A percentile compares a stretch with the other conserved stretches of the same genome.
These are phyloP conservation scores for Clarias pachynema DNA, from an alignment of 2,797 vertebrate species.

Conservation along the genomic window DNA sequence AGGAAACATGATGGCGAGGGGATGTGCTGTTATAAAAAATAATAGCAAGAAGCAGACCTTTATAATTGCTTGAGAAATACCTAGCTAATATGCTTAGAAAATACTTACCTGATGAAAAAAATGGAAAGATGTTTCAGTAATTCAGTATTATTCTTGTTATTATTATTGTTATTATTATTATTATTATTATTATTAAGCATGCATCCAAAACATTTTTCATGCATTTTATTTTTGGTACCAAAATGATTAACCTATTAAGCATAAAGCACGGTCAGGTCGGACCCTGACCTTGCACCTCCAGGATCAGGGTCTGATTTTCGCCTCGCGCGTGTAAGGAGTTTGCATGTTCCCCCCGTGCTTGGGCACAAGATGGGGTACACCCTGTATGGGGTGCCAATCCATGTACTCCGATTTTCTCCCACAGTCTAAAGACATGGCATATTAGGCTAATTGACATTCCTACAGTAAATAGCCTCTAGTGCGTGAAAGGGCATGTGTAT, in stretches of 20 bases:
- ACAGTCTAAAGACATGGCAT: too few relatives aligned
- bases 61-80: neutral
- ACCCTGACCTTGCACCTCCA: too few relatives aligned
- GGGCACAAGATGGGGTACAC: too few relatives aligned
- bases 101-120: neutral
- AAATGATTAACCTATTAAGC: neutral
- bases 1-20: neutral
- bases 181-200: neutral
- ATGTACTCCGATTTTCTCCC: too few relatives aligned
- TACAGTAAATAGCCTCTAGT: too few relatives aligned
- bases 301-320: too few relatives aligned
- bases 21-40: neutral
- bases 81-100: neutral
- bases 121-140: neutral
- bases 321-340: too few relatives aligned
- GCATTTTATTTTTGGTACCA: neutral
- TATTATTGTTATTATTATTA: neutral
- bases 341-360: too few relatives aligned
- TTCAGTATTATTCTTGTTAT: neutral
- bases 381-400: too few relatives aligned
- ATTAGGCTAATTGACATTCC: too few relatives aligned
- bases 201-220: neutral
- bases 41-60: neutral
- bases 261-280: neutral
- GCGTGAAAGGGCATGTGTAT: too few relatives aligned